Conservation (phyloP, 1,140 invertebrate species). For the Drosophila quadrilineata region DNA sequence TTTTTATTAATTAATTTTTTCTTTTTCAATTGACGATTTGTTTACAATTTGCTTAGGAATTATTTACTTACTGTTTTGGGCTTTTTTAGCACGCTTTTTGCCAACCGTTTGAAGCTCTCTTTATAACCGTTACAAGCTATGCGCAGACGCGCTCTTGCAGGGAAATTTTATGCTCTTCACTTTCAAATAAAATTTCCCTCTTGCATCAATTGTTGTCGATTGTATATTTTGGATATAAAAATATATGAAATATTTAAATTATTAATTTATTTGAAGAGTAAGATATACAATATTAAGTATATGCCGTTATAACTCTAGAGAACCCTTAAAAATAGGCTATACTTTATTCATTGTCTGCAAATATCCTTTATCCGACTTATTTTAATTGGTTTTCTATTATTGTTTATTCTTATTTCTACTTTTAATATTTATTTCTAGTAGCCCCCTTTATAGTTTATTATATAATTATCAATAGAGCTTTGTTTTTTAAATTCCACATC, state of each 20-base stretch:
- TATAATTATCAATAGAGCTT: too few relatives aligned
- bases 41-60: slow-evolving; percentile 41
- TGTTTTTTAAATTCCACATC: neutral
- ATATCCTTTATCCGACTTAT: too few relatives aligned
- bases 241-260: neutral
- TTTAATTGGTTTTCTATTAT: too few relatives aligned
- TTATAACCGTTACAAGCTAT: slow-evolving; percentile 35
- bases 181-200: neutral
- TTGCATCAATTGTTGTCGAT: neutral
- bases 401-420: too few relatives aligned
- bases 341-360: too few relatives aligned
- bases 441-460: too few relatives aligned
- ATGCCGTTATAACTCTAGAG: too few relatives aligned
- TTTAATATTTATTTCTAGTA: too few relatives aligned
- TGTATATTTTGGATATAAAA: neutral
- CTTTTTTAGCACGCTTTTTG: slow-evolving; percentile 39
- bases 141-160: slow-evolving; percentile 52
- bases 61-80: slow-evolving; percentile 58
- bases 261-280: neutral
- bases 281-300: too few relatives aligned
- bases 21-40: slow-evolving; percentile 20
- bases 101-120: slow-evolving; percentile 45
- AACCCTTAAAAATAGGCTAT: too few relatives aligned
- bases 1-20: neutral
- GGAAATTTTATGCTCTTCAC: slow-evolving; percentile 39